phyloP scores from a whole-genome alignment of 92 coral and sea anemone genomes.

The Epizoanthus illoricatus region DNA sequence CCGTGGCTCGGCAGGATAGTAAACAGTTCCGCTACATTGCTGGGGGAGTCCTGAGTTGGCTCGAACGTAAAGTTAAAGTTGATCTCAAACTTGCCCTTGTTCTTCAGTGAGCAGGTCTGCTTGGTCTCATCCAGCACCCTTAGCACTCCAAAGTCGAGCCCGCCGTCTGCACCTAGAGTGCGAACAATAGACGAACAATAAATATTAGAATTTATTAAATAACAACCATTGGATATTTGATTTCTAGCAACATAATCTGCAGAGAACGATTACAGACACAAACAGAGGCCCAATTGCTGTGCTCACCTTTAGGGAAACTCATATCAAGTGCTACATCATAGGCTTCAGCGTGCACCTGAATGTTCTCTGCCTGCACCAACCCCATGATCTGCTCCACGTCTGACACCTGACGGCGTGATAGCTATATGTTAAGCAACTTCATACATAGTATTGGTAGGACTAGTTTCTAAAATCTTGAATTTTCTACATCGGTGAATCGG shows the following conservation, averaged over 20 bases:
- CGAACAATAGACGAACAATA: neutral
- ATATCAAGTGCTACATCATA: slow-evolving; percentile 97
- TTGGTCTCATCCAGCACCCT: slow-evolving; percentile 95
- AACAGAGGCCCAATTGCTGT: neutral
- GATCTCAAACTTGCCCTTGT: slow-evolving; percentile 97
- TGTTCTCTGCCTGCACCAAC: slow-evolving; percentile 96
- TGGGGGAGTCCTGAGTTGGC: slow-evolving; percentile 63
- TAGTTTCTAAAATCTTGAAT: too few species aligned
- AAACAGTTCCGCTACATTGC: slow-evolving; percentile 74
- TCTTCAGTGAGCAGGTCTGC: slow-evolving; percentile 92
- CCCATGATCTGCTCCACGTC: slow-evolving; percentile 99
- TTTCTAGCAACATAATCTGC: too few species aligned
- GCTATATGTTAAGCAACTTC: too few species aligned
- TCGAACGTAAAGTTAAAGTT: slow-evolving; percentile 91
- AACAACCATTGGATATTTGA: neutral
- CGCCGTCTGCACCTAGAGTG: slow-evolving; percentile 92
- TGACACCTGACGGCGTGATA: slow-evolving; percentile 59
- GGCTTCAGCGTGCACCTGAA: slow-evolving; percentile 95
- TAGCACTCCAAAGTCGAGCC: slow-evolving; percentile 96
- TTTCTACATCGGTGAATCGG: too few species aligned
- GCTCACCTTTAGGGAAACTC: slow-evolving; percentile 98
- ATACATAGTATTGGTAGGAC: too few species aligned
- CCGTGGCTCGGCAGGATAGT: slow-evolving; percentile 93
- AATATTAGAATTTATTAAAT: too few species aligned
- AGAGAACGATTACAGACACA: neutral